These are phyloP conservation scores for Brassicogethes aeneus DNA, from an alignment of 2,888 invertebrate species.

Conservation along the genomic window DNA sequence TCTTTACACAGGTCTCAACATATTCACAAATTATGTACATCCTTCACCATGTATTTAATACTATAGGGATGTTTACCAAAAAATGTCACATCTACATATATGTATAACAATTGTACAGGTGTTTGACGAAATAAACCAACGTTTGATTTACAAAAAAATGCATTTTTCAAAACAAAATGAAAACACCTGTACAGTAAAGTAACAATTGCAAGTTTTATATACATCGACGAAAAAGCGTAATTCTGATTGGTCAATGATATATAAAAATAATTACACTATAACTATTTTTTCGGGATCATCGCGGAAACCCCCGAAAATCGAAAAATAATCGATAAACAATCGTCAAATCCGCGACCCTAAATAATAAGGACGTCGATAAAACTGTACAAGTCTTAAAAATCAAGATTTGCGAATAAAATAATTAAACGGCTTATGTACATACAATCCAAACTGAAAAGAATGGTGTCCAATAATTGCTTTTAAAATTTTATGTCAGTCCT, in stretches of 20 bases:
- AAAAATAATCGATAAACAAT: conserved; percentile 12
- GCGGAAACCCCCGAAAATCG: conserved; percentile 21
- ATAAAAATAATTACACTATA: conserved; percentile 41
- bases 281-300: conserved; percentile 14
- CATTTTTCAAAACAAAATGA: neutral
- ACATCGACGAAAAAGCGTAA: conserved; percentile 42
- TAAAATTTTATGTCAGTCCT: conserved; percentile 2
- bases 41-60: conserved; percentile 39
- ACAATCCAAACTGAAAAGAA: neutral
- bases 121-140: neutral
- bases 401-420: too few species aligned
- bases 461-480: neutral
- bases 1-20: conserved; percentile 28
- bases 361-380: neutral
- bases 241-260: conserved; percentile 43
- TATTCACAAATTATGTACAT: conserved; percentile 41
- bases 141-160: neutral
- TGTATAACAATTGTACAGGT: neutral
- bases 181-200: conserved; percentile 29
- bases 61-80: conserved; percentile 33
- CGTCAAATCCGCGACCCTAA: neutral
- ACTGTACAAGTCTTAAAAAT: neutral
- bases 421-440: neutral
- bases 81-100: conserved; percentile 7
- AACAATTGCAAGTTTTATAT: conserved; percentile 41